phyloP scores from a whole-genome alignment of 37 sponge, comb jelly and placozoan species.

The Petrosia ficiformis region DNA sequence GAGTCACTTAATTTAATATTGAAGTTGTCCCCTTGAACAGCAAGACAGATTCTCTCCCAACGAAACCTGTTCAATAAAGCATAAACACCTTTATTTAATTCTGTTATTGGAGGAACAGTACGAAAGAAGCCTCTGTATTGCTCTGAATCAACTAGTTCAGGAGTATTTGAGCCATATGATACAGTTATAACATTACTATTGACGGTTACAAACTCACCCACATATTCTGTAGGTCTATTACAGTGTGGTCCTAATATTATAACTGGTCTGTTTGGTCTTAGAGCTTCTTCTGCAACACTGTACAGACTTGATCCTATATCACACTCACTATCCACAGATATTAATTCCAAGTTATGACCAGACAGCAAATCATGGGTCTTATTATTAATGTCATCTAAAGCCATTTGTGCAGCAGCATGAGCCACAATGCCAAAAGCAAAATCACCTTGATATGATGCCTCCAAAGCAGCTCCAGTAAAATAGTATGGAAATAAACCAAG shows the following conservation, averaged over 20 bases:
- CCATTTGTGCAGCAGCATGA: not conserved
- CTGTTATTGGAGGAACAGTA: conserved; percentile 22
- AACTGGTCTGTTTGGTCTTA: not conserved
- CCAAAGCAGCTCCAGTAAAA: not conserved
- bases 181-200: conserved; percentile 3
- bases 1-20: conserved; percentile 1
- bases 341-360: not conserved
- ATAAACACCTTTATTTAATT: not conserved
- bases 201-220: not conserved
- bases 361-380: not conserved
- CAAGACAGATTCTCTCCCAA: conserved; percentile 25
- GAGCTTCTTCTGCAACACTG: not conserved
- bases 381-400: not conserved
- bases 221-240: not conserved
- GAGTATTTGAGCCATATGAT: conserved; percentile 20
- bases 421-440: not conserved
- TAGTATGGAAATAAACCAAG: not conserved
- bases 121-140: conserved; percentile 16
- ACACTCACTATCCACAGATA: not conserved
- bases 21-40: not conserved
- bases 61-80: conserved; percentile 15
- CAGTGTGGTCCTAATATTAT: conserved; percentile 27
- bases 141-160: not conserved
- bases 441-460: not conserved
- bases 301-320: not conserved